Base-by-base conservation (phyloP, 2,797 vertebrate genomes). In the Eulemur albifrons region DNA sequence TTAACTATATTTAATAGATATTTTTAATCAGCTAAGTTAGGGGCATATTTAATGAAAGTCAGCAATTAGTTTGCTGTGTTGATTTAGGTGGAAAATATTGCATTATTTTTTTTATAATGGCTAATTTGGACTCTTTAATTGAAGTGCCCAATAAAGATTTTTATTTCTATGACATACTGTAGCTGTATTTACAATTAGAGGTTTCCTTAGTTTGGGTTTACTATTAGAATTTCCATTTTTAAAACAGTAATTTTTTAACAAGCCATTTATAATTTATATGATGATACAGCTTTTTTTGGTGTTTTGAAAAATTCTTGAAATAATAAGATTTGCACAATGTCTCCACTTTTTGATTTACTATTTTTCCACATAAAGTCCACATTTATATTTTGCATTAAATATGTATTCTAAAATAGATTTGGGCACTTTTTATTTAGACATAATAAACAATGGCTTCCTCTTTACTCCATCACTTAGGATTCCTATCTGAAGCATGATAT, bases 121-220 rank as follows among this genome's bases (percentile, higher is more conserved):
- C 32, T 94, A 95, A 92, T 93, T 96, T 96, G 75, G 27, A 73
- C 70, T 86, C n/a, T 59, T 73, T 89, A 92, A 88, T 81, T 81
- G 59, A 91, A 94, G 70, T 92, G n/a, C 87, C 81, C 89, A 94
- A 57, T 95, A 96, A 97, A 95, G 65, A 86, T 79, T 97, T 97
- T 96, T 87, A 89, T 95, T 96, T 88, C 63, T 93, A 4, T 90
- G 72, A 43, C 65, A 87, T 57, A 63, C 79, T 93, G 95, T 69
- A 79, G 10, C 85, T 90, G 5, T 93, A 43, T 93, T 97, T 97
- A 72, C 80, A 97, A 61, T 79, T 63, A 90, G 67, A 94, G 25
- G 30, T 93, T 96, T 97, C 85, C 79, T 94, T 88, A 93, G n/a
- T 93, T 96, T 90, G 73, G 8, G 10, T 90, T 90, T 97, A 92